Evolutionary conservation across 2,113 vertebrate genomes (phyloP), one percentile per base, ranked within the genome.

Genomic region (Beaufortia kweichowensis): DNA sequence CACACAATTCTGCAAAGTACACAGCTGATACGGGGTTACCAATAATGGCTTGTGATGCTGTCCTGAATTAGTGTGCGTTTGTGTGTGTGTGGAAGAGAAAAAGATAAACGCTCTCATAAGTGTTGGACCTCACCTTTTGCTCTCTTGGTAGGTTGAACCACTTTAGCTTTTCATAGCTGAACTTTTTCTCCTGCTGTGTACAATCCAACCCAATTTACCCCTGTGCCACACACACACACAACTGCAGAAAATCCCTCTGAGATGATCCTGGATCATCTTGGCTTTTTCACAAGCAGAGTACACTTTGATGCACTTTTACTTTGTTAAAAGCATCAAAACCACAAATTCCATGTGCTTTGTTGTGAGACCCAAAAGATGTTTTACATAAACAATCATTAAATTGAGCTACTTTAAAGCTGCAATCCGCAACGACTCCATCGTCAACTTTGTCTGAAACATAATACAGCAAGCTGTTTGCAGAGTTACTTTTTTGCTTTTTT

Each of bases 21-120:
- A 17, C 56, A 65, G 29, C 48, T 71, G 72, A 46, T 57, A 43
- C 60, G 33, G 33, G 77, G 31, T 75, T 78, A 79, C 71, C 72
- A 70, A 53, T 60, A 78, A 71, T 82, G 77, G 76, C 62, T 61
- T 68, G 41, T 73, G 69, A 73, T 77, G 43, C 26, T 60, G 46
- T 61, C 60, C 64, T 70, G 53, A 31, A 59, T 6, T 17, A 61
- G 28, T 69, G 75, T 60, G 75, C 39, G 19, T 59, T n/a, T 67
- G 50, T 67, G 62, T 26, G 78, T 26, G 63, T 29, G n/a, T 43
- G 75, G 14, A 24, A 65, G 56, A 55, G 57, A 28, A 62, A n/a
- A 31, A 66, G 35, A 71, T 61, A 77, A 43, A 10, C 1, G 29
- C 23, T 55, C 23, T 68, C 23, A 41, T 33, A 3, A 77, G 31